phyloP scores from a whole-genome alignment of 1,140 invertebrate species.

The Euborellia annulipes region DNA sequence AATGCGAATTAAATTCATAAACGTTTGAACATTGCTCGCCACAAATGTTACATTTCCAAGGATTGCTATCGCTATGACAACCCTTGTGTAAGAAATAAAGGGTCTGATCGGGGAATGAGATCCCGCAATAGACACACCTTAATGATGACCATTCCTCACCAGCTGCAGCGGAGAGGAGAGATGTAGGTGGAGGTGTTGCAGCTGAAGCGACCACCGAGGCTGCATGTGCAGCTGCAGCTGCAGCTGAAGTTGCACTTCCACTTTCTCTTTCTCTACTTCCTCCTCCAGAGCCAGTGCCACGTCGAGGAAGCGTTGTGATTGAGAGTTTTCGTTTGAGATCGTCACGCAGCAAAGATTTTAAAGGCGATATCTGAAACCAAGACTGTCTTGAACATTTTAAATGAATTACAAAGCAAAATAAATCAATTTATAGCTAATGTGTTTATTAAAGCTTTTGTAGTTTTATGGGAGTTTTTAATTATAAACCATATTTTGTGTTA shows the following conservation, averaged over 20 bases:
- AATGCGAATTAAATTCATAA: constrained; percentile 93
- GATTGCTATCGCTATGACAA: constrained; percentile 89
- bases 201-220: constrained; percentile 19
- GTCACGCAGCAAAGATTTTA: constrained; percentile 65
- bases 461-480: too few species aligned
- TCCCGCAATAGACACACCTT: constrained; percentile 77
- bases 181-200: constrained; percentile 16
- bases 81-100: constrained; percentile 94
- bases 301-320: background rate
- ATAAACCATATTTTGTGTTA: too few species aligned
- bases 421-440: background rate
- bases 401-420: constrained; percentile 2
- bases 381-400: constrained; percentile 17
- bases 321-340: constrained; percentile 44
- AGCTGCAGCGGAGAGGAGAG: too few species aligned
- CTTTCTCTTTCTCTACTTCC: too few species aligned
- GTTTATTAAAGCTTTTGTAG: too few species aligned
- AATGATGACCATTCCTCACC: constrained; percentile 30
- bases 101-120: constrained; percentile 87
- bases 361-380: constrained; percentile 59
- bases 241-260: background rate
- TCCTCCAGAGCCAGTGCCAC: too few species aligned
- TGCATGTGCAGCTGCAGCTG: constrained; percentile 2
- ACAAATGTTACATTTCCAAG: constrained; percentile 96
- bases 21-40: constrained; percentile 83